Conservation (phyloP, 2,888 invertebrate genomes). For the Tetranychus piercei region DNA sequence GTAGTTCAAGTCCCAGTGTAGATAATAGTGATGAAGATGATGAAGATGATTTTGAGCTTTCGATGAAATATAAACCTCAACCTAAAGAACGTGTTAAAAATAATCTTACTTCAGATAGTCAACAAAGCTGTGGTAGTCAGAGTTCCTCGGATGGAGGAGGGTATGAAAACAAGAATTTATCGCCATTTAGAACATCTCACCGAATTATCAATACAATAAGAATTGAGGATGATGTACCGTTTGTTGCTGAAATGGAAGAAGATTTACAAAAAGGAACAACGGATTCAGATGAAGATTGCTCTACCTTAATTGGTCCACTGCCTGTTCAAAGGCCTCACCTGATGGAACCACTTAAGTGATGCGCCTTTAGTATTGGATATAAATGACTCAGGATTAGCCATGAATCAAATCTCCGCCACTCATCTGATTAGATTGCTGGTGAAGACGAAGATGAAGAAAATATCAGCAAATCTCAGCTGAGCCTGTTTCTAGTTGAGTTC, state of each 20-base stretch:
- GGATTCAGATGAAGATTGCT: slow-evolving; percentile 2
- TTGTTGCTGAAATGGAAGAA: neutral
- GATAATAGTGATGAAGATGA: slow-evolving; percentile 23
- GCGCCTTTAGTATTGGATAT: neutral
- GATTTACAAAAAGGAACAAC: neutral
- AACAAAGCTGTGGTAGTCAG: slow-evolving; percentile 12
- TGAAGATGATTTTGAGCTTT: slow-evolving; percentile 15
- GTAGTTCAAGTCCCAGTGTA: slow-evolving; percentile 17
- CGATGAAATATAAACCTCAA: neutral
- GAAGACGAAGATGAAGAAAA: slow-evolving; percentile 29
- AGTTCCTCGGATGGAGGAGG: slow-evolving; percentile 4
- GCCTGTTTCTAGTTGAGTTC: too few relatives aligned
- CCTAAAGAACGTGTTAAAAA: slow-evolving; percentile 4
- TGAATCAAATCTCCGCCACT: neutral
- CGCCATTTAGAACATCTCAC: neutral
- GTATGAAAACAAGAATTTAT: neutral
- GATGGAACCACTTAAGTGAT: neutral
- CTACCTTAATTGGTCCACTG: neutral
- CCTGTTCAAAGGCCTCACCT: neutral
- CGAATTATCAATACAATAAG: slow-evolving; percentile 3
- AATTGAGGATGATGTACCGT: neutral
- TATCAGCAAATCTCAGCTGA: too few relatives aligned
- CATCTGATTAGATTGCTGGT: slow-evolving; percentile 20
- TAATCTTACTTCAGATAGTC: neutral
- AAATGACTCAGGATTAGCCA: neutral